These are phyloP conservation scores for Pseudococcus jackbeardsleyi DNA, from an alignment of 2,888 invertebrate genomes.

Conservation along the genomic window DNA sequence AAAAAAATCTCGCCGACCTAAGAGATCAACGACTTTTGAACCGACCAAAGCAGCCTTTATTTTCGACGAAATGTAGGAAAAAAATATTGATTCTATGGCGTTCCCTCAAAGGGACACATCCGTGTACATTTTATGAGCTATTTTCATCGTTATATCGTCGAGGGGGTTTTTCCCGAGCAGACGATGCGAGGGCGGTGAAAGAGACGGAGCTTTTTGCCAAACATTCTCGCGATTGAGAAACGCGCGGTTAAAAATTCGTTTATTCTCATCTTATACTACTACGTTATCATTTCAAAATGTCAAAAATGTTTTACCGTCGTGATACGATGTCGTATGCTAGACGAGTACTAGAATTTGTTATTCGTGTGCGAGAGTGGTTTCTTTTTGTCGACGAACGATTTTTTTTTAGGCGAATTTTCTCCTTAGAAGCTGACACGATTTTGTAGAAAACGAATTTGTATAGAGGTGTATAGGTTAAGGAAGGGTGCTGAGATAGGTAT, in stretches of 20 bases:
- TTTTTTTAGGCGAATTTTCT: background rate
- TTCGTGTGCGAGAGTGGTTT: background rate
- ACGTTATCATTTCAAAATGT: constrained; percentile 40
- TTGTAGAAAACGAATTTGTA: too few relatives aligned
- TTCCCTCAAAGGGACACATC: constrained; percentile 5
- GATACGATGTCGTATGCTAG: background rate
- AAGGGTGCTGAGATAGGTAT: too few relatives aligned
- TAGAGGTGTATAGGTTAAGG: too few relatives aligned
- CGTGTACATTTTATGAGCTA: constrained; percentile 37
- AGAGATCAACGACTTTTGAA: constrained; percentile 39
- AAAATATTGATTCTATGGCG: background rate
- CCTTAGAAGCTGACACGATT: background rate
- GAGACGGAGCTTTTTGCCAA: background rate
- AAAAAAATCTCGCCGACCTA: constrained; percentile 8
- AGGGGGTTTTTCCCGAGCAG: background rate
- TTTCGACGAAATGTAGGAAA: constrained; percentile 17
- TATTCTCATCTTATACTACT: background rate
- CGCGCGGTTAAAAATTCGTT: constrained; percentile 21
- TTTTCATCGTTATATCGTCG: constrained; percentile 11
- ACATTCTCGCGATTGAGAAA: constrained; percentile 20
- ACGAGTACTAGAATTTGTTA: background rate
- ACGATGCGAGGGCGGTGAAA: background rate
- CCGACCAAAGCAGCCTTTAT: constrained; percentile 12
- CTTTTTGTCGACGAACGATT: background rate
- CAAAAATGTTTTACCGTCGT: constrained; percentile 18